A percentile compares a stretch with the other conserved stretches of the same genome.
These are phyloP conservation scores for Listronotus bonariensis DNA, from an alignment of 1,140 invertebrate genomes.

Conservation along the genomic window DNA sequence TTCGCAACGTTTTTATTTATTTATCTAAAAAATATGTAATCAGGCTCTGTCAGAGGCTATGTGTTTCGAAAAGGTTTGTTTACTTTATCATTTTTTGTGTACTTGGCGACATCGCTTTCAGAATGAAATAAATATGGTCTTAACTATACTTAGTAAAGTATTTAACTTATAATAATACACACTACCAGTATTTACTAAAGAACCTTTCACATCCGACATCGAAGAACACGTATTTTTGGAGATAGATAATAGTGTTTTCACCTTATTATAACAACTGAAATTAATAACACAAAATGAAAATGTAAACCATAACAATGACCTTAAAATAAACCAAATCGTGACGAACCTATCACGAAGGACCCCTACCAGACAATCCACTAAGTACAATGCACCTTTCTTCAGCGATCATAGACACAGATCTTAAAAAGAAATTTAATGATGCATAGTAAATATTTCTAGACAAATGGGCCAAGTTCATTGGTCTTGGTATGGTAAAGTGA, in stretches of 20 bases:
- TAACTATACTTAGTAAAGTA: too few relatives aligned
- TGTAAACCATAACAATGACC: slow-evolving; percentile 29
- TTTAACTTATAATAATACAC: too few relatives aligned
- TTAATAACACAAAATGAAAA: slow-evolving; percentile 25
- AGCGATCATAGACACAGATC: slow-evolving; percentile 10
- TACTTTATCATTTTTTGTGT: too few relatives aligned
- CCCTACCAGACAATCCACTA: slow-evolving; percentile 13
- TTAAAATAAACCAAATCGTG: slow-evolving; percentile 29
- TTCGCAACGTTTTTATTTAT: too few relatives aligned
- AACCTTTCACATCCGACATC: slow-evolving; percentile 10
- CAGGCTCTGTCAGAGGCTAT: too few relatives aligned
- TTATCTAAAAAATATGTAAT: too few relatives aligned
- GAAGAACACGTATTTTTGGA: slow-evolving; percentile 10
- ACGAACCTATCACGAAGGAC: slow-evolving; percentile 28
- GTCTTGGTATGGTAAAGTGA: slow-evolving; percentile 1
- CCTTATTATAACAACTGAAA: slow-evolving; percentile 20
- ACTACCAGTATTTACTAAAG: neutral
- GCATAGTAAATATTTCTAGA: neutral
- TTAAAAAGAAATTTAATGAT: slow-evolving; percentile 10
- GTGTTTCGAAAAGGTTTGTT: too few relatives aligned
- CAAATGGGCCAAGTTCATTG: slow-evolving; percentile 14
- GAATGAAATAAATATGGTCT: too few relatives aligned
- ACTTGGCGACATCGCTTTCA: too few relatives aligned
- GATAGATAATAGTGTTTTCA: slow-evolving; percentile 22
- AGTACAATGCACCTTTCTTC: slow-evolving; percentile 16